Percentiles rank a stretch among this genome's conserved stretches.
Evolutionary conservation across 2,888 invertebrate species (phyloP).

Genomic region (Ormyrus nitidulus): DNA sequence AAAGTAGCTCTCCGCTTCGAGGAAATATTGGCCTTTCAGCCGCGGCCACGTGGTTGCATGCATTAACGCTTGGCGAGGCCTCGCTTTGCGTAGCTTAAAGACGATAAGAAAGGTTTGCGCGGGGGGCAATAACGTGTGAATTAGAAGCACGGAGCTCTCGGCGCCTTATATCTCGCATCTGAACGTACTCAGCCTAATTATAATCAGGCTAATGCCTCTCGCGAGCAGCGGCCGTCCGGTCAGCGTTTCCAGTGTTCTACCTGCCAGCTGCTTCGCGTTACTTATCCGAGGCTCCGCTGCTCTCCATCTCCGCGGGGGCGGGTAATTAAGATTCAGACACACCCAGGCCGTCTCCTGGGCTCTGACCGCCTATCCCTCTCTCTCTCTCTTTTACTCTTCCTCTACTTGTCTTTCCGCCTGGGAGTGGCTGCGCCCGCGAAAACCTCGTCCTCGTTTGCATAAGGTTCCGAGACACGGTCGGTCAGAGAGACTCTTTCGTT

Average conservation of each 20-base stretch:
- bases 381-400: not conserved
- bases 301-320: conserved; percentile 59
- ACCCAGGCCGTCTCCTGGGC: conserved; percentile 74
- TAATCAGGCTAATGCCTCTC: conserved; percentile 74
- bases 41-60: too few relatives aligned
- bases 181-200: conserved; percentile 75
- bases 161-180: conserved; percentile 73
- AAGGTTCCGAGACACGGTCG: conserved; percentile 43
- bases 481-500: not conserved
- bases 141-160: conserved; percentile 43
- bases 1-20: too few relatives aligned
- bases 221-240: conserved; percentile 53
- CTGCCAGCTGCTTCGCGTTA: conserved; percentile 50
- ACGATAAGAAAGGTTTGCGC: conserved; percentile 47
- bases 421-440: conserved; percentile 51
- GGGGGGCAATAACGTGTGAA: conserved; percentile 44
- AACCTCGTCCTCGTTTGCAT: conserved; percentile 70
- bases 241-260: conserved; percentile 60
- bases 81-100: conserved; percentile 5
- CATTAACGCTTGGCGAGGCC: too few relatives aligned
- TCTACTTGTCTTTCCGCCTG: conserved; percentile 30
- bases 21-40: too few relatives aligned
- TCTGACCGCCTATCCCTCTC: conserved; percentile 66
- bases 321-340: conserved; percentile 76
- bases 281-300: not conserved